Conservation (phyloP, 2,797 vertebrate species). For the Girardinus metallicus region DNA sequence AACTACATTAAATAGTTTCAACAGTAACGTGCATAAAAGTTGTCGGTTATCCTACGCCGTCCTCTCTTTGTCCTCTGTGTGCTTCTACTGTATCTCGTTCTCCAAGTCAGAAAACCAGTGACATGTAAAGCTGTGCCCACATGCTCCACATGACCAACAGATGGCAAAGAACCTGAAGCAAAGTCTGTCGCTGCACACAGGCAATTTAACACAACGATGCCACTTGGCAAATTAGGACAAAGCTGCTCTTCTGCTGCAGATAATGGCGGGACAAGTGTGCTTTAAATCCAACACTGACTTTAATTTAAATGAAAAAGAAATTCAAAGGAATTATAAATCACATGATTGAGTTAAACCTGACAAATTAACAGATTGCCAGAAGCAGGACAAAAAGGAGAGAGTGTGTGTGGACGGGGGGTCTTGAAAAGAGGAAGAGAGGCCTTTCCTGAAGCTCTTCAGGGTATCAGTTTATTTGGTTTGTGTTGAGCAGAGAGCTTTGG, state of each 20-base stretch:
- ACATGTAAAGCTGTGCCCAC: constrained; percentile 53
- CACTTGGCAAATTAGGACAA: constrained; percentile 22
- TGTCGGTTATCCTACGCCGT: neutral
- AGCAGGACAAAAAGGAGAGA: neutral
- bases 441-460: neutral
- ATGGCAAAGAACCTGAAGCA: constrained; percentile 62
- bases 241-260: constrained; percentile 13
- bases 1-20: too few species aligned
- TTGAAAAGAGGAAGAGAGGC: neutral
- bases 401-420: neutral
- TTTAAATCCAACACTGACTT: neutral
- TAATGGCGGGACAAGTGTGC: constrained; percentile 1
- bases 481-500: constrained; percentile 75
- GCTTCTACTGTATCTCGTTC: constrained; percentile 20
- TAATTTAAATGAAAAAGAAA: neutral
- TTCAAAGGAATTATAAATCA: neutral
- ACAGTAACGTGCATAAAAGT: too few species aligned
- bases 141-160: constrained; percentile 52
- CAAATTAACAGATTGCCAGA: neutral
- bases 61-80: constrained; percentile 5
- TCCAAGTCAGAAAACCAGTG: constrained; percentile 38
- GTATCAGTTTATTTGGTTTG: constrained; percentile 74
- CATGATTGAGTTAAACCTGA: neutral
- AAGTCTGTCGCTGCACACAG: constrained; percentile 52
- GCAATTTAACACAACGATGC: constrained; percentile 44